Percentiles rank a stretch among this genome's conserved stretches.
These are phyloP conservation scores for Muntiacus reevesi DNA, from an alignment of 2,113 vertebrate species.

Conservation along the genomic window DNA sequence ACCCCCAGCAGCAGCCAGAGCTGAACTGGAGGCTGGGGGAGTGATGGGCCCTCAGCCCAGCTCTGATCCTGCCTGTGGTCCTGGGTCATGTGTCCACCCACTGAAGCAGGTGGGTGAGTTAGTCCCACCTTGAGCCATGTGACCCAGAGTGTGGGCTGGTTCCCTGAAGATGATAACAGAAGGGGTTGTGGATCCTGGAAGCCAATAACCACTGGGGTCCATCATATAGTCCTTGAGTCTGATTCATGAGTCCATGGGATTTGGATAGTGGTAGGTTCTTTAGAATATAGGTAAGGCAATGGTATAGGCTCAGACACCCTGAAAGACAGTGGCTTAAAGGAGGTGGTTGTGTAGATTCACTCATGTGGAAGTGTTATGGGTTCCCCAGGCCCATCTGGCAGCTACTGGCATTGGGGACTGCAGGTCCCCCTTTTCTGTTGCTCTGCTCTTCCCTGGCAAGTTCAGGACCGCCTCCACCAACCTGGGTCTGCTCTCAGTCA, in stretches of 20 bases:
- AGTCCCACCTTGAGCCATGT: background rate
- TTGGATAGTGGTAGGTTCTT: background rate
- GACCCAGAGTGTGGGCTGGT: too few relatives aligned
- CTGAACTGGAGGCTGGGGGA: background rate
- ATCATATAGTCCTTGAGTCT: too few relatives aligned
- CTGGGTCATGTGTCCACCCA: background rate
- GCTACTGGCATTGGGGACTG: too few relatives aligned
- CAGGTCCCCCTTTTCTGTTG: too few relatives aligned
- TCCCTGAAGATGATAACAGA: background rate
- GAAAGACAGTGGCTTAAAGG: background rate
- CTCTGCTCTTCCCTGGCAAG: background rate
- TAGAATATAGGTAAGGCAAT: background rate
- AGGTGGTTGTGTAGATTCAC: background rate
- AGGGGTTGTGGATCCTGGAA: background rate
- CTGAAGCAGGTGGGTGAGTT: background rate
- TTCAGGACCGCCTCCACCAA: background rate
- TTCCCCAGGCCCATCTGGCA: background rate
- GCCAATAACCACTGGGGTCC: background rate
- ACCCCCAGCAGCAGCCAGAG: rapidly evolving
- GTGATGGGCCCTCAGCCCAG: background rate
- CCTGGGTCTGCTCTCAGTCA: background rate
- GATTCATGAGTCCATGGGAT: background rate
- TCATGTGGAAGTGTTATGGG: background rate
- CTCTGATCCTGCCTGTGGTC: background rate
- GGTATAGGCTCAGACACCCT: background rate